These are phyloP conservation scores for Leucania comma DNA, from an alignment of 2,888 invertebrate species.

Conservation along the genomic window DNA sequence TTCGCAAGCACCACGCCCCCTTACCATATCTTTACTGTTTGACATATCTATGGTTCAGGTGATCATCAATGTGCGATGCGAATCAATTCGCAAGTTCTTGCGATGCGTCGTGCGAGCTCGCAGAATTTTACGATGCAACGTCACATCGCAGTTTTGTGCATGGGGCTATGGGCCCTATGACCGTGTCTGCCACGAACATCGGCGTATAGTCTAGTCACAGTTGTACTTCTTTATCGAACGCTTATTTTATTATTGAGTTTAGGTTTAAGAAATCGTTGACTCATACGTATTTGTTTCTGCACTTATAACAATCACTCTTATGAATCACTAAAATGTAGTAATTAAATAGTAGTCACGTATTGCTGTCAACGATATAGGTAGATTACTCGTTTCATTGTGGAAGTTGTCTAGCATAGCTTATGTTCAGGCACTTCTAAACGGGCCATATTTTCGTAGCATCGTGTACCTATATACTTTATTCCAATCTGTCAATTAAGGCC, in stretches of 20 bases:
- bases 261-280: constrained; percentile 59
- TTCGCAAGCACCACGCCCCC: too few relatives aligned
- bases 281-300: constrained; percentile 22
- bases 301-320: constrained; percentile 52
- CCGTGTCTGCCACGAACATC: not conserved
- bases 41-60: too few relatives aligned
- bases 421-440: constrained; percentile 28
- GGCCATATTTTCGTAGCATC: not conserved
- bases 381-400: constrained; percentile 9
- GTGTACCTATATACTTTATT: not conserved
- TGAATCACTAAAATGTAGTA: constrained; percentile 54
- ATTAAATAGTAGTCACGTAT: constrained; percentile 11
- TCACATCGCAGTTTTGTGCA: too few relatives aligned
- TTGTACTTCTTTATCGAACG: constrained; percentile 66
- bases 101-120: too few relatives aligned
- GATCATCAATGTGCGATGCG: too few relatives aligned
- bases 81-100: too few relatives aligned
- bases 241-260: constrained; percentile 68
- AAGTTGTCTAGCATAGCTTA: constrained; percentile 18
- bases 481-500: not conserved
- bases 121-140: too few relatives aligned
- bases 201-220: constrained; percentile 21
- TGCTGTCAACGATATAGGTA: constrained; percentile 1
- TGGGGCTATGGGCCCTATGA: not conserved
- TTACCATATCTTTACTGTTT: too few relatives aligned